Evolutionary conservation across 2,888 invertebrate species (phyloP).

Genomic region (Bimastos eiseni): DNA sequence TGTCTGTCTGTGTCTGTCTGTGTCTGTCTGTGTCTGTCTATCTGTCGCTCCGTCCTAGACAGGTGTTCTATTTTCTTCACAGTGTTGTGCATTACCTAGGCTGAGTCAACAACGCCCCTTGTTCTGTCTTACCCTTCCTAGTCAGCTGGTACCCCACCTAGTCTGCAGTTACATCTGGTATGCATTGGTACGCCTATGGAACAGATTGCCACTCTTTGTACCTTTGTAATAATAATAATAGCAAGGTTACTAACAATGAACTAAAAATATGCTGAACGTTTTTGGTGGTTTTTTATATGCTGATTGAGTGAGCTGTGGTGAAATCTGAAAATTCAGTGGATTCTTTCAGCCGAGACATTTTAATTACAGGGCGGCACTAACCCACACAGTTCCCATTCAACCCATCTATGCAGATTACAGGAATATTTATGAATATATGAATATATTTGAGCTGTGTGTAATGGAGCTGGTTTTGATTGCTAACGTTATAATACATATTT

Average conservation of each 20-base stretch:
- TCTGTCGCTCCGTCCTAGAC: background rate
- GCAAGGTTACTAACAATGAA: background rate
- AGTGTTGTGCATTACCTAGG: background rate
- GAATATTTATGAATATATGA: background rate
- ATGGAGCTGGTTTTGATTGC: too few species aligned
- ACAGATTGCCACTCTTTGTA: background rate
- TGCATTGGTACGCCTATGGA: background rate
- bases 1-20: too few species aligned
- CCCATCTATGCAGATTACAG: background rate
- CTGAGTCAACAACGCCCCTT: slow-evolving; percentile 10
- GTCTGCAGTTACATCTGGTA: background rate
- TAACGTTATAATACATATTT: too few species aligned
- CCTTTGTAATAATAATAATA: background rate
- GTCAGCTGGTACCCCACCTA: background rate
- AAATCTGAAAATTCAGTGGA: background rate
- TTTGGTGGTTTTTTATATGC: background rate
- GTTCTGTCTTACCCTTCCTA: background rate
- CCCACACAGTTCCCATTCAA: background rate
- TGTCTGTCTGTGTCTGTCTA: too few species aligned
- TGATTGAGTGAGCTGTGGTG: background rate
- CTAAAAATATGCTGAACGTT: background rate
- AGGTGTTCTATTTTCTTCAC: background rate
- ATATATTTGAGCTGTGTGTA: too few species aligned
- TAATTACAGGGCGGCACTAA: slow-evolving; percentile 15
- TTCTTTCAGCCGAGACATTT: background rate